phyloP scores from a whole-genome alignment of 1,140 invertebrate genomes.

The Coptotermes formosanus region DNA sequence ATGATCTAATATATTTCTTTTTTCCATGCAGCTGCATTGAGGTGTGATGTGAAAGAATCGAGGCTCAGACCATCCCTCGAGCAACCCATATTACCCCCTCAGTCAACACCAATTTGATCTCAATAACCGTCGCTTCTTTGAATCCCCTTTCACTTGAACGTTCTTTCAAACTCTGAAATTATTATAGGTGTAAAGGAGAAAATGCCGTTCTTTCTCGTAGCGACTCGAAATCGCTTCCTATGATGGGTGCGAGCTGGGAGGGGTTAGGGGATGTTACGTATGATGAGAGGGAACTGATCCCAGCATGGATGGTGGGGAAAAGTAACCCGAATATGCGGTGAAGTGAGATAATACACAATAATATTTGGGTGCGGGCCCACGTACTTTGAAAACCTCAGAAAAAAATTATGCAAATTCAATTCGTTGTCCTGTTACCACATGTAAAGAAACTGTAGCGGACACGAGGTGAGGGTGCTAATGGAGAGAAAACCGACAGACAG shows the following conservation, averaged over 20 bases:
- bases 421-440: too few relatives aligned
- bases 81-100: constrained; percentile 7
- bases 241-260: background rate
- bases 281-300: background rate
- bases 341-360: background rate
- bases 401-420: too few relatives aligned
- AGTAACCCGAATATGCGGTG: background rate
- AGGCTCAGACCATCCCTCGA: background rate
- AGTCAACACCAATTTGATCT: constrained; percentile 24
- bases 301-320: background rate
- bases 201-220: background rate
- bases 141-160: background rate
- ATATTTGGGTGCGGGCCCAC: background rate
- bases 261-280: background rate
- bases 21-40: background rate
- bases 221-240: background rate
- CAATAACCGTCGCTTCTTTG: constrained; percentile 23
- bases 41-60: constrained; percentile 2
- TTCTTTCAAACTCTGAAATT: constrained; percentile 24
- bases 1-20: background rate
- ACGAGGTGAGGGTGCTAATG: too few relatives aligned
- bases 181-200: constrained; percentile 19
- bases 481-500: too few relatives aligned
- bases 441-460: too few relatives aligned
- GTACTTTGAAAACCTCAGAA: too few relatives aligned